Conservation (phyloP, 1,140 invertebrate genomes). For the Euura lappo region DNA sequence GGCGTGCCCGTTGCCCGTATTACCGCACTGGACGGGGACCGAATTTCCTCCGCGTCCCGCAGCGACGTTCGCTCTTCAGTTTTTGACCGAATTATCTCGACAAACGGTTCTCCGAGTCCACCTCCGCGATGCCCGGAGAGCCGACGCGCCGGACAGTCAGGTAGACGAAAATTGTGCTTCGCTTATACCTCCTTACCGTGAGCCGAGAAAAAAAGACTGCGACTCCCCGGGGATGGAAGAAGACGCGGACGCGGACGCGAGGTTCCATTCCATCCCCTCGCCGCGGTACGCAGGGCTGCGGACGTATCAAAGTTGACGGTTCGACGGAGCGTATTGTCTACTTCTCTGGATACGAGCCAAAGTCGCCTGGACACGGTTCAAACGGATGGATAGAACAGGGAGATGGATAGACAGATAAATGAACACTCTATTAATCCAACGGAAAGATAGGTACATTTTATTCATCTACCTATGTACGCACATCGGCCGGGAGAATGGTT, state of each 20-base stretch:
- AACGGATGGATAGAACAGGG: not conserved
- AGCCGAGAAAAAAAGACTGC: not conserved
- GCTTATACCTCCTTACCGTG: not conserved
- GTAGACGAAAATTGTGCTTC: not conserved
- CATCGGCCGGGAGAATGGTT: no score
- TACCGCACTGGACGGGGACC: not conserved
- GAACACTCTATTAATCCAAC: no score
- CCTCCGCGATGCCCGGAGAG: not conserved
- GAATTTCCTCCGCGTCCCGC: not conserved
- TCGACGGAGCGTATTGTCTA: constrained; percentile 6
- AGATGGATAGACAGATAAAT: not conserved
- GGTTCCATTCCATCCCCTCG: not conserved
- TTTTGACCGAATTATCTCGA: not conserved
- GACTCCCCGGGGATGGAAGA: not conserved
- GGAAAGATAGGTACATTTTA: no score
- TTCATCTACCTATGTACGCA: no score
- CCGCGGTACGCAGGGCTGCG: not conserved
- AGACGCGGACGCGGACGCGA: not conserved
- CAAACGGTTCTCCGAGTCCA: not conserved
- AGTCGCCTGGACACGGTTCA: not conserved
- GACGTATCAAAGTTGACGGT: not conserved
- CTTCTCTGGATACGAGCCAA: not conserved
- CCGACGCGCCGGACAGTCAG: not conserved
- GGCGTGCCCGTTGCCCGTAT: not conserved
- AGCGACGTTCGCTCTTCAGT: not conserved